phyloP scores from a whole-genome alignment of 2,113 vertebrate species.

The Pachyramphus minor region DNA sequence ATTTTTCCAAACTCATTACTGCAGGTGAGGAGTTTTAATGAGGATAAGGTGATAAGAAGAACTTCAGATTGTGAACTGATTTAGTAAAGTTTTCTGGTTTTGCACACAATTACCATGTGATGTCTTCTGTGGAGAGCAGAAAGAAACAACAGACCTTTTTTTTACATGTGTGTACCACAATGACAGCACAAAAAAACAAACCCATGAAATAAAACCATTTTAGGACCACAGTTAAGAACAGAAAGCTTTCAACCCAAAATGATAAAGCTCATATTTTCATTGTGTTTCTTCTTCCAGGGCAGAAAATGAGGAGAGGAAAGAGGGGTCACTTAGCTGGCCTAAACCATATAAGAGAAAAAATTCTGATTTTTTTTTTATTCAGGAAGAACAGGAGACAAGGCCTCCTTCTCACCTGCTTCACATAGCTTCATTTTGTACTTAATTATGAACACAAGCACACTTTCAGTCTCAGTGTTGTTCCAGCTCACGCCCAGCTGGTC shows the following conservation, averaged over 20 bases:
- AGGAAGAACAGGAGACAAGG: background rate
- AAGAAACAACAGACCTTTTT: background rate
- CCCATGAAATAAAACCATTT: background rate
- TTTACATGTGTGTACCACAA: background rate
- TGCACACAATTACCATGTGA: accelerated
- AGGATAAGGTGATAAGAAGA: background rate
- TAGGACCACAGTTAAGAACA: background rate
- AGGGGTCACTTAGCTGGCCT: background rate
- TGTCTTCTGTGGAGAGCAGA: background rate
- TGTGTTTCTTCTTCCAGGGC: background rate
- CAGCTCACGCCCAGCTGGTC: background rate
- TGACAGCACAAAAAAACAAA: background rate
- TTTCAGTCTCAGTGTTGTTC: accelerated
- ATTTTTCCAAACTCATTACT: background rate
- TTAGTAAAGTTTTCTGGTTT: background rate
- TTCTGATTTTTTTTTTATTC: background rate
- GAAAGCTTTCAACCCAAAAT: background rate
- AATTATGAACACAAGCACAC: background rate
- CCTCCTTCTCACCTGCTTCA: background rate
- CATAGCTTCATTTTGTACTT: background rate
- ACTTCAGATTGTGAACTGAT: background rate
- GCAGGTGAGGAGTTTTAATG: background rate
- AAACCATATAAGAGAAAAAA: background rate
- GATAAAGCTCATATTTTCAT: background rate
- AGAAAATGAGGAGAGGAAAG: background rate